Percentiles rank a stretch among this genome's conserved stretches.
phyloP scores from a whole-genome alignment of 1,140 invertebrate species.

The Ruditapes philippinarum region DNA sequence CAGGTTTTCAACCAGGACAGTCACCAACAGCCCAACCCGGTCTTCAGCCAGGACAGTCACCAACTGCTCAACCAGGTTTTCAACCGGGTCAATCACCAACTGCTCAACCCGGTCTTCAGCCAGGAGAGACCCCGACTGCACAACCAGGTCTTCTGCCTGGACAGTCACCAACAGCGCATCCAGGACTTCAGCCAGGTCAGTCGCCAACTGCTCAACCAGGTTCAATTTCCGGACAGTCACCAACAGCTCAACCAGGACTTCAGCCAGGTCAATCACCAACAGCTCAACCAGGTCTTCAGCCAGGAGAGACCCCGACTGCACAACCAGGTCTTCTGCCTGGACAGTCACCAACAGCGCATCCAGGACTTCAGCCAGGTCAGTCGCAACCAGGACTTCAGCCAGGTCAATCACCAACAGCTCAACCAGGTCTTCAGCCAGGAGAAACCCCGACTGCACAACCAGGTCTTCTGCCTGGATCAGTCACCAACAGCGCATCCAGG shows the following conservation, averaged over 20 bases:
- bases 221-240: background rate
- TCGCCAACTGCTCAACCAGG: slow-evolving; percentile 17
- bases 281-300: slow-evolving; percentile 23
- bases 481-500: background rate
- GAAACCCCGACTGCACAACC: slow-evolving; percentile 8
- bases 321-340: slow-evolving; percentile 22
- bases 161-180: slow-evolving; percentile 23
- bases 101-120: background rate
- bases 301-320: slow-evolving; percentile 28
- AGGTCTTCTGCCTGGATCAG: background rate
- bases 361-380: background rate
- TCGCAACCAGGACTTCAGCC: background rate
- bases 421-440: background rate
- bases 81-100: background rate
- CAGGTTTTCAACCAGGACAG: background rate
- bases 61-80: slow-evolving; percentile 40
- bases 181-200: background rate
- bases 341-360: slow-evolving; percentile 59
- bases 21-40: slow-evolving; percentile 42
- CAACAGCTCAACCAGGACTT: slow-evolving; percentile 43
- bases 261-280: background rate
- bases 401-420: background rate
- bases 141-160: background rate
- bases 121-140: slow-evolving; percentile 13
- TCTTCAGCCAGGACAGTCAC: background rate